Conservation (phyloP, 2,888 invertebrate species). For the Stenolophus ochropezus region DNA sequence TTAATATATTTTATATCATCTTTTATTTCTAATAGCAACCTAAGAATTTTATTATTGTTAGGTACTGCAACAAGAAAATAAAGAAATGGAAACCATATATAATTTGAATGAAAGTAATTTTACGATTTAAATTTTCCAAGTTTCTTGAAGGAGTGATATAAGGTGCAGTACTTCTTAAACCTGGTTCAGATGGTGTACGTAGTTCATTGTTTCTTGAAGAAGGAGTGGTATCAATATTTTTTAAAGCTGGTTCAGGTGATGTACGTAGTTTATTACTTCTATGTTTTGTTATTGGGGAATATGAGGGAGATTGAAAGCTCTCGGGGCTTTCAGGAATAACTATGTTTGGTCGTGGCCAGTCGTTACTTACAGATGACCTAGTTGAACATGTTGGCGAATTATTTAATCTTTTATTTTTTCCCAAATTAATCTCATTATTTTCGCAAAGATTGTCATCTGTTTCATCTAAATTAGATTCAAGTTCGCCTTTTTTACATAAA, state of each 20-base stretch:
- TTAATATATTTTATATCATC: background rate
- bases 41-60: background rate
- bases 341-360: background rate
- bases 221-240: background rate
- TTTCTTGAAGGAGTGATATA: background rate
- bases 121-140: background rate
- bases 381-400: background rate
- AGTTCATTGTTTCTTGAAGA: background rate
- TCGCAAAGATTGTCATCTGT: too few species aligned
- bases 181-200: background rate
- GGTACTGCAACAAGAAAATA: background rate
- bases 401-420: background rate
- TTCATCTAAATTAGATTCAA: too few species aligned
- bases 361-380: background rate
- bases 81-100: background rate
- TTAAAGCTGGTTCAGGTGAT: background rate
- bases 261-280: background rate
- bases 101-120: background rate
- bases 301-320: background rate
- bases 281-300: background rate
- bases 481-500: too few species aligned
- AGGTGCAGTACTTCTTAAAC: background rate
- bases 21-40: background rate
- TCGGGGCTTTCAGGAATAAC: background rate
- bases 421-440: too few species aligned